These are phyloP conservation scores for Laothoe populi DNA, from an alignment of 2,888 invertebrate species.

Conservation along the genomic window DNA sequence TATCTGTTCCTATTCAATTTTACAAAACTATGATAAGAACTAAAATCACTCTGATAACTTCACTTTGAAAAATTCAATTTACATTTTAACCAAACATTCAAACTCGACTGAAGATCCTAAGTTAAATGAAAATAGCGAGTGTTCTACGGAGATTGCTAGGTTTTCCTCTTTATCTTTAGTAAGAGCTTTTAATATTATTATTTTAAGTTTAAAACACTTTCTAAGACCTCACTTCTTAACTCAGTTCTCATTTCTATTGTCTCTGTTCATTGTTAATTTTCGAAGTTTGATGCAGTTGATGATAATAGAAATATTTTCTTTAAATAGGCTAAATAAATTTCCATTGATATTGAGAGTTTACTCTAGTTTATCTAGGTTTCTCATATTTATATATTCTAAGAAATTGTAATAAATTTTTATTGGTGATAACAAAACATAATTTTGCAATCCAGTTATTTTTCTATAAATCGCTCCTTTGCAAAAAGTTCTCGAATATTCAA, in stretches of 20 bases:
- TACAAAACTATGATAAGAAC: neutral
- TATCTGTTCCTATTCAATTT: neutral
- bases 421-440: too few relatives aligned
- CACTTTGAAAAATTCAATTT: neutral
- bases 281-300: neutral
- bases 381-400: too few relatives aligned
- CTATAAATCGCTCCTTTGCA: too few relatives aligned
- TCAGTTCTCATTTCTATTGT: neutral
- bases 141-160: neutral
- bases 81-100: neutral
- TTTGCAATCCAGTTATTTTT: too few relatives aligned
- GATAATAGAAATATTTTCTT: too few relatives aligned
- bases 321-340: too few relatives aligned
- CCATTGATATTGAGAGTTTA: too few relatives aligned
- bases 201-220: neutral
- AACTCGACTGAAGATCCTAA: neutral
- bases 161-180: conserved; percentile 13
- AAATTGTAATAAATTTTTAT: too few relatives aligned
- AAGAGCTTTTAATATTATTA: conserved; percentile 1
- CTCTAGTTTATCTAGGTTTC: too few relatives aligned
- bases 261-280: neutral
- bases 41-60: neutral
- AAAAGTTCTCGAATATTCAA: too few relatives aligned
- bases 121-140: conserved; percentile 3
- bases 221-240: neutral